Evolutionary conservation across 2,797 vertebrate genomes (phyloP).

Genomic region (Todus mexicanus): DNA sequence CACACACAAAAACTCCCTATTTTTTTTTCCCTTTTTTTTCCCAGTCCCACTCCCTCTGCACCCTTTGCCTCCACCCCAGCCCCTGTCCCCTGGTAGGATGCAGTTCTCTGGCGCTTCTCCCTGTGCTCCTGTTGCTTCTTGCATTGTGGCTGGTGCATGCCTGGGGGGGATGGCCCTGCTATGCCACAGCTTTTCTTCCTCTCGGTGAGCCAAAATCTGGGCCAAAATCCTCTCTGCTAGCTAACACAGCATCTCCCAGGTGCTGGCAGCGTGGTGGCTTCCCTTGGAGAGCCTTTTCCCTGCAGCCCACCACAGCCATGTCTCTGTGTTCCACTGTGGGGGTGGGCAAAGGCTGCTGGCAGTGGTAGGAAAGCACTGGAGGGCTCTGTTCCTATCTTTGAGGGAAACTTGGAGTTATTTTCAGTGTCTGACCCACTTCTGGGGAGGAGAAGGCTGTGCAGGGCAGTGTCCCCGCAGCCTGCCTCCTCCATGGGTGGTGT

Average conservation of each 20-base stretch:
- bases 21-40: neutral
- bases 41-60: neutral
- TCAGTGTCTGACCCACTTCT: fast-evolving
- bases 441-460: neutral
- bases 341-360: neutral
- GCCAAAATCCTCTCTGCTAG: neutral
- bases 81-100: neutral
- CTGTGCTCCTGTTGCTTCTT: neutral
- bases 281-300: neutral
- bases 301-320: fast-evolving
- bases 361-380: neutral
- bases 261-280: fast-evolving
- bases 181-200: neutral
- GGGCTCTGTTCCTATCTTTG: neutral
- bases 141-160: neutral
- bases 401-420: neutral
- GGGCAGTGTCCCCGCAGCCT: neutral
- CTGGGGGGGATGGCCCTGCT: neutral
- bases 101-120: neutral
- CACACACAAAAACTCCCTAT: neutral
- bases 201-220: neutral
- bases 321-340: neutral
- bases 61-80: neutral
- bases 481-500: neutral
- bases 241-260: neutral